Conservation (phyloP, 2,797 vertebrate species). For the Pangasius larnaudii region DNA sequence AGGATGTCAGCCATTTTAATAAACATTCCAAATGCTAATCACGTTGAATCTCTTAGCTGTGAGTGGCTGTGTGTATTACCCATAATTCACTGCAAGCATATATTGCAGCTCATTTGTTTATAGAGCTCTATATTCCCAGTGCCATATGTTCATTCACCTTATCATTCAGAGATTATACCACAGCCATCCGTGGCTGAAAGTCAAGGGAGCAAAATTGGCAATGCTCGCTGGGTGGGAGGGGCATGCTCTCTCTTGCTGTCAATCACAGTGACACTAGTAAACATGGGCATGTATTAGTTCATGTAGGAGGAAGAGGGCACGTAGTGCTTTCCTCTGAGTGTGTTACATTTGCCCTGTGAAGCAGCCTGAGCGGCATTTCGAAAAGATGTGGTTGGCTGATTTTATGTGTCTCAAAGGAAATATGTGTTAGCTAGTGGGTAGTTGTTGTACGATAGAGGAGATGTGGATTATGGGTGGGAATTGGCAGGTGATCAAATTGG, state of each 20-base stretch:
- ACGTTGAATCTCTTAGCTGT: neutral
- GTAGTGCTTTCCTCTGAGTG: neutral
- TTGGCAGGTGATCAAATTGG: too few species aligned
- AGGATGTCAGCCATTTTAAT: neutral
- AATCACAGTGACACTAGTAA: too few species aligned
- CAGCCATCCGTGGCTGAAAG: too few species aligned
- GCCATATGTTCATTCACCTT: too few species aligned
- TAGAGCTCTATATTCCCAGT: neutral
- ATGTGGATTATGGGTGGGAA: too few species aligned
- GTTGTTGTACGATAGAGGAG: too few species aligned
- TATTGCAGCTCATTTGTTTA: neutral
- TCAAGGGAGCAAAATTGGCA: too few species aligned
- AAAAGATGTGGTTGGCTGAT: neutral
- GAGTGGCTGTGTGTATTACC: neutral
- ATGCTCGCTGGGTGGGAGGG: too few species aligned
- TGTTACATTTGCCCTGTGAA: neutral
- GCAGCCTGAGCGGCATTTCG: neutral
- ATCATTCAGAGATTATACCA: too few species aligned
- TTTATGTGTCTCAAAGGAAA: neutral
- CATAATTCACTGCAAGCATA: neutral
- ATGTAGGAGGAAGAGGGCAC: too few species aligned
- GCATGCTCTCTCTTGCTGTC: too few species aligned
- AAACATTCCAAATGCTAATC: neutral
- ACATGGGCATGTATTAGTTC: too few species aligned
- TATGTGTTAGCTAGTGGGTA: neutral